phyloP scores from a whole-genome alignment of 2,797 vertebrate genomes.

The Pseudochirops cupreus region DNA sequence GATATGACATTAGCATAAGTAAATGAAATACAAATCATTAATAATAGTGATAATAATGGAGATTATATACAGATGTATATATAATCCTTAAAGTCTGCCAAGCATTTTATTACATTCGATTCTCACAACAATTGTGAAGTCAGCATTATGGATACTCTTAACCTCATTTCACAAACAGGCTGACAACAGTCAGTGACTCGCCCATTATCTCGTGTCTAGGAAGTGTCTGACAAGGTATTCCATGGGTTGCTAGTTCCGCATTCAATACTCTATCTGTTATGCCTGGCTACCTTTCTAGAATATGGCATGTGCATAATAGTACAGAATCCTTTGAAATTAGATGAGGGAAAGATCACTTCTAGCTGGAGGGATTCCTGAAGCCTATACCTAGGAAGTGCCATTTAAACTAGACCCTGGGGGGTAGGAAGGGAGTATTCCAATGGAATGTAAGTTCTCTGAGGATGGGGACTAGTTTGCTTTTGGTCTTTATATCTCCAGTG shows the following conservation, averaged over 20 bases:
- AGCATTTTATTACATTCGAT: neutral
- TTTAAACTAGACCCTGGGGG: neutral
- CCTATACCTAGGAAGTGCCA: neutral
- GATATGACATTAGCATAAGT: neutral
- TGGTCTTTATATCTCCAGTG: neutral
- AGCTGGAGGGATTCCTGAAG: neutral
- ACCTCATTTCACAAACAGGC: neutral
- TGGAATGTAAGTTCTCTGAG: neutral
- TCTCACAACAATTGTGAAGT: neutral
- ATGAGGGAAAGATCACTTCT: neutral
- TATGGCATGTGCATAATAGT: neutral
- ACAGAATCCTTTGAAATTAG: neutral
- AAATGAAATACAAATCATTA: neutral
- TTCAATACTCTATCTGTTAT: neutral
- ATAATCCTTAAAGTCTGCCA: neutral
- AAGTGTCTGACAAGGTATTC: neutral
- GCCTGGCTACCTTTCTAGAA: neutral
- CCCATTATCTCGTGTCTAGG: neutral
- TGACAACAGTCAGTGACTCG: neutral
- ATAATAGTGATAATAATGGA: neutral
- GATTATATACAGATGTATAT: too few relatives aligned
- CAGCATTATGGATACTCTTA: neutral
- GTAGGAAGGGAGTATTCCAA: neutral
- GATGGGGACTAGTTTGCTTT: neutral
- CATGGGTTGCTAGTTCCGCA: neutral